Evolutionary conservation across 2,797 vertebrate species (phyloP).

Genomic region (Poeciliopsis infans): DNA sequence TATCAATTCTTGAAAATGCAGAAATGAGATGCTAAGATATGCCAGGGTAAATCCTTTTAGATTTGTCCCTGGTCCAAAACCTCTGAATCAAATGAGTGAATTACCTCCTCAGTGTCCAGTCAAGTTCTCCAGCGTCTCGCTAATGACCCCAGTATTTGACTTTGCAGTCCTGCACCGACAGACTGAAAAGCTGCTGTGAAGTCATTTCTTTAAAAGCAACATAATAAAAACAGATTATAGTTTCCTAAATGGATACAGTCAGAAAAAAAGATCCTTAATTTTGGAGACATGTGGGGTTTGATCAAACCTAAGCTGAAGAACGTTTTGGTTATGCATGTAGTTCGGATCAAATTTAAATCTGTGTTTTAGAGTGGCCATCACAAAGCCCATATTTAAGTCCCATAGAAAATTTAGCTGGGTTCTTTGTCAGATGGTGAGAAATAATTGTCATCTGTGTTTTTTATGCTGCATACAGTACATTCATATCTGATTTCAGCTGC

Average conservation of each 20-base stretch:
- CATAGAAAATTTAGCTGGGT: neutral
- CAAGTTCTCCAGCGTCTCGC: too few relatives aligned
- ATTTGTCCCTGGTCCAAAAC: too few relatives aligned
- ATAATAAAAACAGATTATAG: neutral
- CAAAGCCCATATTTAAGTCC: neutral
- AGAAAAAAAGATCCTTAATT: neutral
- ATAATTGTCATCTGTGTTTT: neutral
- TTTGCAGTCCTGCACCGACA: neutral
- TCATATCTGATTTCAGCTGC: neutral
- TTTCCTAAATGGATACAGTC: neutral
- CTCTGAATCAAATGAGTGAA: too few relatives aligned
- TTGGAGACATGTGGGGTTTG: neutral
- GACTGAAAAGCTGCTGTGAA: neutral
- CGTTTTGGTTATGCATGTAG: neutral
- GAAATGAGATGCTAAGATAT: neutral
- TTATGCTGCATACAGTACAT: neutral
- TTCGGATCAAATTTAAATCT: neutral
- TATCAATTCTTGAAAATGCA: neutral
- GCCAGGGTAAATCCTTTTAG: too few relatives aligned
- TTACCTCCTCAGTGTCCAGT: too few relatives aligned
- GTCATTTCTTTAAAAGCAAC: neutral
- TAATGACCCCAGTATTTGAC: too few relatives aligned
- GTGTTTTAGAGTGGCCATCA: neutral
- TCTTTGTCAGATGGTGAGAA: neutral
- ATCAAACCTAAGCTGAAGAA: neutral